These are phyloP conservation scores for Melanocharis versteri DNA, from an alignment of 2,113 vertebrate species.

Conservation along the genomic window DNA sequence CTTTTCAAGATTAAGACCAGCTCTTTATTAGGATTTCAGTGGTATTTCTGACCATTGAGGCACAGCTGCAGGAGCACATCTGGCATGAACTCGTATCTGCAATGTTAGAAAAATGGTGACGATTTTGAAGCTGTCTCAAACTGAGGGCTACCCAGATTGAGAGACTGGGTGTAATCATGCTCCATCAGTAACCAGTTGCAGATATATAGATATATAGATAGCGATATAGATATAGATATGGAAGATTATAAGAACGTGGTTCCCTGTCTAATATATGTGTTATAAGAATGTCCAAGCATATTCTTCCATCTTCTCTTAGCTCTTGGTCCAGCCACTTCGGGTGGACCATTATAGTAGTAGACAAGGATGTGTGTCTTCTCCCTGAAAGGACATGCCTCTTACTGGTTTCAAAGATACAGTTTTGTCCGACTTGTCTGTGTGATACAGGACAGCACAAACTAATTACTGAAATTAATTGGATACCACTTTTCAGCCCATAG, in stretches of 20 bases:
- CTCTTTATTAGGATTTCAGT: background rate
- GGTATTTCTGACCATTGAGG: background rate
- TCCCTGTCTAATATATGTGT: background rate
- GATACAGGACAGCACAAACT: background rate
- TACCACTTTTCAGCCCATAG: background rate
- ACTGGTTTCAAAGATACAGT: background rate
- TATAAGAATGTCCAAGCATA: background rate
- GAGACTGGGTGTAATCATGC: background rate
- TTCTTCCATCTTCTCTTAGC: background rate
- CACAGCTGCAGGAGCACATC: background rate
- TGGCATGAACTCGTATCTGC: background rate
- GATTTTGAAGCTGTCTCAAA: background rate
- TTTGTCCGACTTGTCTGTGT: background rate
- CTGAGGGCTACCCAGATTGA: background rate
- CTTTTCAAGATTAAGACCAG: background rate
- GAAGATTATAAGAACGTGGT: background rate
- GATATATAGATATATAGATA: background rate
- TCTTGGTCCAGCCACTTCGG: background rate
- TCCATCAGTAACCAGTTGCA: background rate
- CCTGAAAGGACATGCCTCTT: background rate
- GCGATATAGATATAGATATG: fast-evolving
- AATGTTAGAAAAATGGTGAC: background rate
- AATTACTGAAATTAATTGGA: background rate
- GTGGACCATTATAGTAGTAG: background rate
- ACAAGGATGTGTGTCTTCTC: background rate